Evolutionary conservation across 30 jellyfish, hydroid and myxozoan genomes (phyloP).

Genomic region (Clytia hemisphaerica): DNA sequence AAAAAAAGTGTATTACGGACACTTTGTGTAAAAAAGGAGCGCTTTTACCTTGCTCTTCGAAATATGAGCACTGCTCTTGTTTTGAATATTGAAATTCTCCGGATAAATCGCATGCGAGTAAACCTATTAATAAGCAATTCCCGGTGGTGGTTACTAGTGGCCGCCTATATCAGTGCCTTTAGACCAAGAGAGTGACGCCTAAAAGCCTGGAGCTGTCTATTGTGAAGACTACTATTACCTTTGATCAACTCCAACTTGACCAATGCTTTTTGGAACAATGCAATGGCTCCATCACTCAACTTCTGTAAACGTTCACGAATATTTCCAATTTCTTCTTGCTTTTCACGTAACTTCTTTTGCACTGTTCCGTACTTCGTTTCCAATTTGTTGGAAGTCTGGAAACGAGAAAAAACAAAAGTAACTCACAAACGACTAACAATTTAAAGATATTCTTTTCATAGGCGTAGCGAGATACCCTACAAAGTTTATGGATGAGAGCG

Average conservation of each 20-base stretch:
- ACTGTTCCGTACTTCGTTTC: neutral
- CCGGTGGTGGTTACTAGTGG: neutral
- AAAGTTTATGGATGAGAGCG: no score
- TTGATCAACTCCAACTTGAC: constrained; percentile 6
- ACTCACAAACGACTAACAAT: neutral
- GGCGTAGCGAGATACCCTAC: no score
- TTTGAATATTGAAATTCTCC: no score
- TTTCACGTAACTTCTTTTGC: neutral
- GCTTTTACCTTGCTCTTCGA: no score
- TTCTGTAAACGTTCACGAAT: constrained; percentile 30
- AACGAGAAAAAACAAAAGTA: neutral
- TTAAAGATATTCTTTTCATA: no score
- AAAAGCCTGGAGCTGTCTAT: no score
- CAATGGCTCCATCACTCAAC: constrained; percentile 23
- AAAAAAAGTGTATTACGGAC: neutral
- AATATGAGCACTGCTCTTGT: neutral
- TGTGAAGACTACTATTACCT: constrained; percentile 25
- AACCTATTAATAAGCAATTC: no score
- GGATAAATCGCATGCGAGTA: no score
- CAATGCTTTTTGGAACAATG: constrained; percentile 11
- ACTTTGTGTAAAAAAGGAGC: neutral
- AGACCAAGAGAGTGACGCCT: no score
- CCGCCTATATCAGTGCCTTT: no score
- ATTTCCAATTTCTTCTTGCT: constrained; percentile 19
- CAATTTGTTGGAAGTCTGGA: constrained; percentile 24